phyloP scores from a whole-genome alignment of 2,797 vertebrate genomes.

The Capromys pilorides region DNA sequence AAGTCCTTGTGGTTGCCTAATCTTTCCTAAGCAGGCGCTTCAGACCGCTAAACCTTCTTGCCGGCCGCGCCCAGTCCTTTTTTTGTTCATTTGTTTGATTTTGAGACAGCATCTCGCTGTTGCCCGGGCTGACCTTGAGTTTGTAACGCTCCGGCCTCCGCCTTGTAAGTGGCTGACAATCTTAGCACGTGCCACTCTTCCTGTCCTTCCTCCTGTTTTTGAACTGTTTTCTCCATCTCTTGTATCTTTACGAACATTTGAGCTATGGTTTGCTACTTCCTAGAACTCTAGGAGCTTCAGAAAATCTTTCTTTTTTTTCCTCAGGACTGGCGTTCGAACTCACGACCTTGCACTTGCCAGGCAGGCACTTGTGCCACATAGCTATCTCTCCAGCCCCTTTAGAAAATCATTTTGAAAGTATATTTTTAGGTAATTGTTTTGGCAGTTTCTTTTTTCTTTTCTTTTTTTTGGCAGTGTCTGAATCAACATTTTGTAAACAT shows the following conservation, averaged over 20 bases:
- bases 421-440: neutral
- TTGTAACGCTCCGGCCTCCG: neutral
- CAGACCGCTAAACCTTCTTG: too few species aligned
- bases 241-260: neutral
- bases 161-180: neutral
- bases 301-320: too few species aligned
- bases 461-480: neutral
- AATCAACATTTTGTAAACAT: neutral
- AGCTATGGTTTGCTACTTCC: neutral
- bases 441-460: neutral
- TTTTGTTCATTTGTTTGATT: neutral
- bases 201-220: neutral
- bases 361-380: too few species aligned
- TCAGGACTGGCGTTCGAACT: too few species aligned
- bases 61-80: too few species aligned
- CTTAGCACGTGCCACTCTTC: neutral
- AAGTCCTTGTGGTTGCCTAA: too few species aligned
- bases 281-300: neutral
- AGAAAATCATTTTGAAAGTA: neutral
- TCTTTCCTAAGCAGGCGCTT: too few species aligned
- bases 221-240: neutral
- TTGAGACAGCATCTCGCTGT: neutral
- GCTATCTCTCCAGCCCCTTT: neutral
- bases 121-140: neutral
- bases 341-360: too few species aligned